Evolutionary conservation across 2,113 vertebrate genomes (phyloP).

Genomic region (Excalfactoria chinensis): DNA sequence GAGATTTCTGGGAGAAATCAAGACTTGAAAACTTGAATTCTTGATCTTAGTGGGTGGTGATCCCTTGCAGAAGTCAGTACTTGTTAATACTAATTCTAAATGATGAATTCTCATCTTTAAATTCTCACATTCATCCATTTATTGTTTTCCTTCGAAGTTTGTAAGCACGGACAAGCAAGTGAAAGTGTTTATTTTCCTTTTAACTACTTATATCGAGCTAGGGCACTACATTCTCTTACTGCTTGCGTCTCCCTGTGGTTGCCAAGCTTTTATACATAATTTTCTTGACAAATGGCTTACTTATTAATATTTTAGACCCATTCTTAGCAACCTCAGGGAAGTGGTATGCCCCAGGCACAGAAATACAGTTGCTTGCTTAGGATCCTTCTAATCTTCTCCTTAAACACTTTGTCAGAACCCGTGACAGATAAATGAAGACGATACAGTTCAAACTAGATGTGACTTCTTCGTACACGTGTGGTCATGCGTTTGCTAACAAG

Average conservation of each 20-base stretch:
- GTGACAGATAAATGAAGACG: constrained; percentile 47
- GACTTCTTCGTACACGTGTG: background rate
- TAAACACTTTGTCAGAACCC: constrained; percentile 58
- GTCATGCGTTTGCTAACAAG: background rate
- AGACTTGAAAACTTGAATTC: constrained; percentile 22
- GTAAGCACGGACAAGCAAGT: background rate
- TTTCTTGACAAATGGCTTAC: constrained; percentile 69
- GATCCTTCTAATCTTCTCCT: constrained; percentile 55
- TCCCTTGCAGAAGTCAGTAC: background rate
- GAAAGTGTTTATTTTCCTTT: background rate
- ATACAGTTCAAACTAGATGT: constrained; percentile 5
- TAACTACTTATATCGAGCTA: background rate
- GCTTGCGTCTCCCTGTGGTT: constrained; percentile 37
- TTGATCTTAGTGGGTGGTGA: background rate
- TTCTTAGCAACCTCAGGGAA: constrained; percentile 60
- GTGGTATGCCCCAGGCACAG: constrained; percentile 61
- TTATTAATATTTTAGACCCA: constrained; percentile 71
- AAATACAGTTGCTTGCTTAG: constrained; percentile 58
- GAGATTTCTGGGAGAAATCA: background rate
- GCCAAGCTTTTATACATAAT: constrained; percentile 68
- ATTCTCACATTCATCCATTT: background rate
- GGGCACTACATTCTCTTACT: background rate
- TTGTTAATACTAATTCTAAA: background rate
- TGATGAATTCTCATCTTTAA: background rate
- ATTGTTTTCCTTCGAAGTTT: background rate